Evolutionary conservation across 2,797 vertebrate species (phyloP).

Genomic region (Miichthys miiuy): DNA sequence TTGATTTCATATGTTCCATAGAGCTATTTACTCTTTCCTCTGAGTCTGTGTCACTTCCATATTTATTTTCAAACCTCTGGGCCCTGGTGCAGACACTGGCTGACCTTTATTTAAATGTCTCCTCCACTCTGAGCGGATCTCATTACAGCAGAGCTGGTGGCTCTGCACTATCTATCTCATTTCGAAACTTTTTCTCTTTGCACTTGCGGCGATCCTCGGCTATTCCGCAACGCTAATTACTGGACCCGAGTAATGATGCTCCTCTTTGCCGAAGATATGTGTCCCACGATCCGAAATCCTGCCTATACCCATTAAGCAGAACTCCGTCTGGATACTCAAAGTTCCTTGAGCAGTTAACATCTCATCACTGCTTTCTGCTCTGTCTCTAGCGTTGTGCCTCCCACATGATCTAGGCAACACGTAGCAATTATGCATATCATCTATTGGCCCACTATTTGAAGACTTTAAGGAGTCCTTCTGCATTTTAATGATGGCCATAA

Average conservation of each 20-base stretch:
- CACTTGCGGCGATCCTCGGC: slow-evolving; percentile 74
- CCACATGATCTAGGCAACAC: slow-evolving; percentile 53
- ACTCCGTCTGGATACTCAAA: slow-evolving; percentile 60
- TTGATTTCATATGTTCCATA: slow-evolving; percentile 81
- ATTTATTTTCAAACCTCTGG: slow-evolving; percentile 87
- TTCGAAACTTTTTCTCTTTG: slow-evolving; percentile 74
- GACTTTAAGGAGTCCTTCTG: slow-evolving; percentile 57
- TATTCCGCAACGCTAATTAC: slow-evolving; percentile 80
- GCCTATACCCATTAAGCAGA: slow-evolving; percentile 64
- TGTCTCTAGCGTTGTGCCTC: slow-evolving; percentile 47
- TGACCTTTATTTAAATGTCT: slow-evolving; percentile 91
- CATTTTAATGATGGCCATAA: slow-evolving; percentile 58
- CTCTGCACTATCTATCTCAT: slow-evolving; percentile 80
- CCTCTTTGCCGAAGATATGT: slow-evolving; percentile 62
- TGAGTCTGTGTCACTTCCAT: slow-evolving; percentile 82
- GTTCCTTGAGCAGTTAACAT: slow-evolving; percentile 69
- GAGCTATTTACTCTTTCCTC: slow-evolving; percentile 84
- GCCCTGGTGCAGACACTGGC: slow-evolving; percentile 80
- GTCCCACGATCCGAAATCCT: slow-evolving; percentile 68
- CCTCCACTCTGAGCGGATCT: slow-evolving; percentile 83
- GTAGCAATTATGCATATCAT: slow-evolving; percentile 58
- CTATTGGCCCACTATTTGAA: slow-evolving; percentile 41
- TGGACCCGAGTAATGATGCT: slow-evolving; percentile 79
- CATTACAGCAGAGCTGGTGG: slow-evolving; percentile 86
- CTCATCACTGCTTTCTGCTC: slow-evolving; percentile 58